Evolutionary conservation across 2,113 vertebrate species (phyloP), one percentile per base, ranked within the genome.

Genomic region (western clawed frog (Xenopus tropicalis)): DNA sequence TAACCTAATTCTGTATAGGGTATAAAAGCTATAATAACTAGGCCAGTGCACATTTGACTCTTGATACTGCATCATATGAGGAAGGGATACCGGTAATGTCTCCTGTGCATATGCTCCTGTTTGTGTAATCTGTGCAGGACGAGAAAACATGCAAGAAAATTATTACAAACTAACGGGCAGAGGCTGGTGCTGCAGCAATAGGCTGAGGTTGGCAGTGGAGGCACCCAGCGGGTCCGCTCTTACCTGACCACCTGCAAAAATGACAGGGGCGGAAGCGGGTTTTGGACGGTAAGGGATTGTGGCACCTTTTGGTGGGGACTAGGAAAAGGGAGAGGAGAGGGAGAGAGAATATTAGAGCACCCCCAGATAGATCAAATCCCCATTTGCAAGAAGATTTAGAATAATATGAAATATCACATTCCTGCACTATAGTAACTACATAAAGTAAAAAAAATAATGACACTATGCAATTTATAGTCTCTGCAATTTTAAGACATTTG

Each of bases 301-400:
- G 65, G 94, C 93, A 88, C 93, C 94, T 90, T 96, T 96, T 67
- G 94, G 94, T 80, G 94, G 94, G 86, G 94, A 96, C 94, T 96
- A 80, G 69, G 87, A 71, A 87, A 75, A 87, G 66, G 83, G 81
- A 85, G 82, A 86, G 88, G 91, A 93, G 81, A 95, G 87, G 89
- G 82, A 91, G 88, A 94, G 86, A 93, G 79, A 90, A 85, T 77
- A 82, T 94, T 94, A 94, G 91, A 92, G 83, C 68, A 80, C 77
- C 80, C 84, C 83, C 87, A 82, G 81, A 79, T 86, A 86, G 24
- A 6, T 76, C 29, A 5, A 68, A 17, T 23, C 23, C 48, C 65
- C 13, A 54, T 43, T 65, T 13, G 21, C 37, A 65, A 42, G 2
- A 21, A 61, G 20, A 61, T 24, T 22, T 61, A 61, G 10, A 61